These are phyloP conservation scores for Patella vulgata DNA, from an alignment of 1,140 invertebrate species.

Conservation along the genomic window DNA sequence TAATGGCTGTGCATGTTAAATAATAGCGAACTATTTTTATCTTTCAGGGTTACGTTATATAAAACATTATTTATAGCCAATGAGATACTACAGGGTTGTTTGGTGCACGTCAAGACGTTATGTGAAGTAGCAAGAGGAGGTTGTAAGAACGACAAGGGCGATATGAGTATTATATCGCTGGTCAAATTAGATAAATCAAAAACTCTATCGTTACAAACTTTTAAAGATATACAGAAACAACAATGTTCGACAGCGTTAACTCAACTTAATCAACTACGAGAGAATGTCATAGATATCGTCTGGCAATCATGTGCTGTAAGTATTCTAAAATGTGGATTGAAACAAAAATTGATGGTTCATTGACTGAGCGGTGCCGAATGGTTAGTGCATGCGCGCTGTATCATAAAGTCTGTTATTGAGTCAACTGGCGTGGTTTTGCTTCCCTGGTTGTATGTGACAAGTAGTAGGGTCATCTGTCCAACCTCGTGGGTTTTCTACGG, in stretches of 20 bases:
- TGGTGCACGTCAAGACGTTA: slow-evolving; percentile 58
- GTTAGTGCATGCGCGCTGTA: too few relatives aligned
- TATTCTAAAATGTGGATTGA: slow-evolving; percentile 15
- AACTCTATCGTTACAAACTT: slow-evolving; percentile 58
- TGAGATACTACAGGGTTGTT: slow-evolving; percentile 63
- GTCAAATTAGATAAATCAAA: slow-evolving; percentile 47
- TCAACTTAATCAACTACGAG: slow-evolving; percentile 49
- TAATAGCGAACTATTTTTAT: too few relatives aligned
- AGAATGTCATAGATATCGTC: slow-evolving; percentile 60
- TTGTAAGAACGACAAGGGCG: slow-evolving; percentile 47
- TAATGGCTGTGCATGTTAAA: too few relatives aligned
- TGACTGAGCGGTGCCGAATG: too few relatives aligned
- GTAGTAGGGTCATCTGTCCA: too few relatives aligned
- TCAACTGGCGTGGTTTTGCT: too few relatives aligned
- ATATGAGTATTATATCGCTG: slow-evolving; percentile 50
- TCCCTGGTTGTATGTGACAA: too few relatives aligned
- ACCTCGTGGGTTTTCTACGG: too few relatives aligned
- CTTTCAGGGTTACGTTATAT: slow-evolving; percentile 46
- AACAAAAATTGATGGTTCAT: background rate
- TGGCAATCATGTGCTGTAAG: slow-evolving; percentile 65
- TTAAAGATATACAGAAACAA: slow-evolving; percentile 48
- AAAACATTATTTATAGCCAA: slow-evolving; percentile 62
- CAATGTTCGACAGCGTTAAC: slow-evolving; percentile 47
- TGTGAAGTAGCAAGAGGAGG: slow-evolving; percentile 60
- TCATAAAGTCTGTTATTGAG: too few relatives aligned